Conservation (phyloP, 2,113 vertebrate genomes). For the Myocastor coypus region DNA sequence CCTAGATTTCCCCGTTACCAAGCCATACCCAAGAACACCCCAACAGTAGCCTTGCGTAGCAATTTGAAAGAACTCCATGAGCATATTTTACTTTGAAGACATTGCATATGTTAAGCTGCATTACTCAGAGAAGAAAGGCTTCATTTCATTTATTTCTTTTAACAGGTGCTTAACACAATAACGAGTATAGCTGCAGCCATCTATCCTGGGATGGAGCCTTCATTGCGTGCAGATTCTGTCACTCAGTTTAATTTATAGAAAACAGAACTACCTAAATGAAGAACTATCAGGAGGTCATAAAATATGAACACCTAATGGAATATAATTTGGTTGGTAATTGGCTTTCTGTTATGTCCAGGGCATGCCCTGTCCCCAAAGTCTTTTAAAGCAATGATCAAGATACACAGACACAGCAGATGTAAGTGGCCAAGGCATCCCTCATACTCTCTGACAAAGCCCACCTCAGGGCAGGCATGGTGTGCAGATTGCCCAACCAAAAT, state of each 20-base stretch:
- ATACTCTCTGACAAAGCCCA: background rate
- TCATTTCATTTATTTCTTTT: background rate
- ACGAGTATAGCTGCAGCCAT: background rate
- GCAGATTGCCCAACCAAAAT: background rate
- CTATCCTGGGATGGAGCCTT: background rate
- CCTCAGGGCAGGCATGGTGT: background rate
- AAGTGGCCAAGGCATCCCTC: background rate
- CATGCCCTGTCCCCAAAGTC: background rate
- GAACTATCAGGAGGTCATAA: constrained; percentile 18
- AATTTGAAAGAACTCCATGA: background rate
- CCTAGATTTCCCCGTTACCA: background rate
- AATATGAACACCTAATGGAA: background rate
- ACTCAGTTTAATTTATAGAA: background rate
- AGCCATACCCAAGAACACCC: background rate
- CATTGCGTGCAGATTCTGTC: background rate
- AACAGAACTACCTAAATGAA: background rate
- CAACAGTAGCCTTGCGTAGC: background rate
- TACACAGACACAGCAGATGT: background rate
- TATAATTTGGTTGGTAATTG: constrained; percentile 42
- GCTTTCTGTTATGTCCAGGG: constrained; percentile 53
- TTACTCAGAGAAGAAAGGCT: background rate
- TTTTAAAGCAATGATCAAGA: background rate
- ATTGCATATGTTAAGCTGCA: background rate
- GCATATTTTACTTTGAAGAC: constrained; percentile 13
- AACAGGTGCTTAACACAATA: background rate